Evolutionary conservation across 64 coral and sea anemone species (phyloP).

Genomic region (Dendronephthya gigantea): DNA sequence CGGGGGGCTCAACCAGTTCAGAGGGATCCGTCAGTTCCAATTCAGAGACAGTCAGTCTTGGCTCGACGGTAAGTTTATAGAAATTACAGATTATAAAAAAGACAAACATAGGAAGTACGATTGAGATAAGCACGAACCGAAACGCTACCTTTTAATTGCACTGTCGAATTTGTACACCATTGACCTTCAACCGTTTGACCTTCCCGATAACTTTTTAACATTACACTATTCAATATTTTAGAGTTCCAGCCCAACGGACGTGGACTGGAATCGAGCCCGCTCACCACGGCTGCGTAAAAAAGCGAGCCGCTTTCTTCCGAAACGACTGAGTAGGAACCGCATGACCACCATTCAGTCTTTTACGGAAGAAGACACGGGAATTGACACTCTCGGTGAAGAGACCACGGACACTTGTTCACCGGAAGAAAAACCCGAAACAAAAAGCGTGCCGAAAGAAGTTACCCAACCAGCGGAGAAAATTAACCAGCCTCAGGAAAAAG

Average conservation of each 20-base stretch:
- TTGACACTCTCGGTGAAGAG: neutral
- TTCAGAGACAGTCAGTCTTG: neutral
- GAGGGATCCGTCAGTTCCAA: neutral
- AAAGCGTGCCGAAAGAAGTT: neutral
- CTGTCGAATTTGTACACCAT: too few relatives aligned
- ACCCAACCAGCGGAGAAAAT: neutral
- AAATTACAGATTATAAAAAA: too few relatives aligned
- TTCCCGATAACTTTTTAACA: neutral
- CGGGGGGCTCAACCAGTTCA: conserved; percentile 27
- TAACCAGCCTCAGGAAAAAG: neutral
- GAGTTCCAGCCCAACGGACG: neutral
- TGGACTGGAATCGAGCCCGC: neutral
- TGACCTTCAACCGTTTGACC: neutral
- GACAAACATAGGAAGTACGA: too few relatives aligned
- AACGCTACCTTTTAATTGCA: too few relatives aligned
- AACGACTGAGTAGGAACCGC: neutral
- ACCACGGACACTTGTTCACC: neutral
- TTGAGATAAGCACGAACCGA: too few relatives aligned
- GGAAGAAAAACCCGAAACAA: neutral
- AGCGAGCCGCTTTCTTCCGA: neutral
- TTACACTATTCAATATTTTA: neutral
- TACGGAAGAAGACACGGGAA: neutral
- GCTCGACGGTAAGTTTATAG: conserved; percentile 25
- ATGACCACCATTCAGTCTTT: neutral
- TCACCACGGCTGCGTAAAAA: neutral